Percentiles rank a stretch among this genome's conserved stretches.
These are phyloP conservation scores for Mico argentatus DNA, from an alignment of 2,797 vertebrate genomes.

Conservation along the genomic window DNA sequence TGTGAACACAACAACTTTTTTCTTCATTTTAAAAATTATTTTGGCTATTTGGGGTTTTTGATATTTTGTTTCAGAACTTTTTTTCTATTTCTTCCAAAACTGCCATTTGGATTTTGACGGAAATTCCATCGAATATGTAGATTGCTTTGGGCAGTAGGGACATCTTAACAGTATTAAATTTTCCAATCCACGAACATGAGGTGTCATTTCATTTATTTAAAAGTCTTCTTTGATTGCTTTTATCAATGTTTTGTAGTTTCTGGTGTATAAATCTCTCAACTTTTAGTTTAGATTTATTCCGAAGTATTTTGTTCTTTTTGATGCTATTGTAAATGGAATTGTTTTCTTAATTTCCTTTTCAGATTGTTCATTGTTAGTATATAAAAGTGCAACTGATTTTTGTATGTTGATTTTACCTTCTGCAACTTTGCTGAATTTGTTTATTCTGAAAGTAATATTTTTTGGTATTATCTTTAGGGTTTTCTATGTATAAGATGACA, in stretches of 20 bases:
- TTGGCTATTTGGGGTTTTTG: background rate
- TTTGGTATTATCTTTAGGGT: background rate
- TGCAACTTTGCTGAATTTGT: background rate
- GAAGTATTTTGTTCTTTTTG: background rate
- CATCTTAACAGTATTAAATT: background rate
- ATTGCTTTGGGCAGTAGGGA: background rate
- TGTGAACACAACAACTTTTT: background rate
- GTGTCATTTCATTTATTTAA: background rate
- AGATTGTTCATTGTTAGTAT: background rate
- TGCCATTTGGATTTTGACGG: background rate
- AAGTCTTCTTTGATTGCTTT: background rate
- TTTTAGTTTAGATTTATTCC: background rate
- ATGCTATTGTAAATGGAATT: background rate
- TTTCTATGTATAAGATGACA: background rate
- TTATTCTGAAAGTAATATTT: background rate
- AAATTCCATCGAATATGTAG: background rate
- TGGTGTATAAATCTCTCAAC: background rate
- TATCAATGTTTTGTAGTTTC: background rate
- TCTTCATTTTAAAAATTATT: background rate
- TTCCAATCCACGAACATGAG: background rate
- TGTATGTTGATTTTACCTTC: background rate
- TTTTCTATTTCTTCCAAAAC: background rate
- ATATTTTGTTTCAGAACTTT: background rate
- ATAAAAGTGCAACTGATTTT: background rate
- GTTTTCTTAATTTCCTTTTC: background rate